phyloP scores from a whole-genome alignment of 2,797 vertebrate species.

The Podarcis lilfordi region DNA sequence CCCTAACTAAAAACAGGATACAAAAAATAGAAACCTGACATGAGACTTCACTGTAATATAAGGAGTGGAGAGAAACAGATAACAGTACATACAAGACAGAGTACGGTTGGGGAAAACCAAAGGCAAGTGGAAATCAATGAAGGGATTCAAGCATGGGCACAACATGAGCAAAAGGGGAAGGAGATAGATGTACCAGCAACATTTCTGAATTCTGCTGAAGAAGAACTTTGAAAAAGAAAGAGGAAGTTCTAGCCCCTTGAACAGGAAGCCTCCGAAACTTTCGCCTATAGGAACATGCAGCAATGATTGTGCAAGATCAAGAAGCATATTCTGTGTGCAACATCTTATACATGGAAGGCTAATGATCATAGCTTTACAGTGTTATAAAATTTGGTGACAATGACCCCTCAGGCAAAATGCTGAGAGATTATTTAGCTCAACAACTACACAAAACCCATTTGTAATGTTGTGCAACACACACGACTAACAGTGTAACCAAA shows the following conservation, averaged over 20 bases:
- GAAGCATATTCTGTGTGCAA: background rate
- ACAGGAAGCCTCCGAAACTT: background rate
- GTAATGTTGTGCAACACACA: background rate
- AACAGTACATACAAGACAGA: background rate
- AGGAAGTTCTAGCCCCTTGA: background rate
- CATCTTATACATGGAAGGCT: background rate
- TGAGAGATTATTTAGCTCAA: background rate
- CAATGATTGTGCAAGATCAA: background rate
- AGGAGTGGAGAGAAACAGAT: background rate
- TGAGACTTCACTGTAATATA: background rate
- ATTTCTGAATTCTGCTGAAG: background rate
- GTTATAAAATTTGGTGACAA: background rate
- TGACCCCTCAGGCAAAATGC: background rate
- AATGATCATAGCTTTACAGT: background rate
- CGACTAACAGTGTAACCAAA: background rate
- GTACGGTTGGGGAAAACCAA: background rate
- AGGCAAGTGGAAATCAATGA: background rate
- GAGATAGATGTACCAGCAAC: background rate
- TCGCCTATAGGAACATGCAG: background rate
- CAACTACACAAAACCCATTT: background rate
- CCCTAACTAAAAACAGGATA: background rate
- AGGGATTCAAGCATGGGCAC: background rate
- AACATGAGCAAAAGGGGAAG: background rate
- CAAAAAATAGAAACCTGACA: background rate
- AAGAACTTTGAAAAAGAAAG: conserved; percentile 5